Conservation (phyloP, 2,797 vertebrate genomes). For the Onychomys arenicola region DNA sequence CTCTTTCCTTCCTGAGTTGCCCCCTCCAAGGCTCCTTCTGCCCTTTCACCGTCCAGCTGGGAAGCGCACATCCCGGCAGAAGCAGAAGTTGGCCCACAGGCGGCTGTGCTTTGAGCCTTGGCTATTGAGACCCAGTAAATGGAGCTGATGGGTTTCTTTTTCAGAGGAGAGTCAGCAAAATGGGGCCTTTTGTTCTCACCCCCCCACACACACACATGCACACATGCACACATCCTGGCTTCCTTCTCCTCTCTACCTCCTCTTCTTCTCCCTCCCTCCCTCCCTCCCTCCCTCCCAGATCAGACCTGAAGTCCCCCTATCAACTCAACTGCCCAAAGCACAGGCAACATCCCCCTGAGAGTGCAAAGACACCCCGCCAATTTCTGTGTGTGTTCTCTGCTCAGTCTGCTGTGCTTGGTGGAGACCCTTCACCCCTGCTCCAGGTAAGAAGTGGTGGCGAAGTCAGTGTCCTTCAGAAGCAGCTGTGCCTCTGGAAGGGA, state of each 20-base stretch:
- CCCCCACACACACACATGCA: constrained; percentile 16
- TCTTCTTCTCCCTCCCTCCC: constrained; percentile 65
- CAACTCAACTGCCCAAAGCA: not conserved
- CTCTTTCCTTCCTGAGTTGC: constrained; percentile 78
- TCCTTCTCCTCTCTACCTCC: constrained; percentile 71
- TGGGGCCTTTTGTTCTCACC: constrained; percentile 86
- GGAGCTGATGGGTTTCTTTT: constrained; percentile 88
- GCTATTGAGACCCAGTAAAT: constrained; percentile 90
- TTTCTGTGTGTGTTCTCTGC: not conserved
- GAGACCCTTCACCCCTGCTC: not conserved
- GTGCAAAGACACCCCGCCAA: not conserved
- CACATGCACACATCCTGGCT: constrained; percentile 46
- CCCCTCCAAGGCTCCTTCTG: constrained; percentile 78
- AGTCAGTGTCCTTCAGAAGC: not conserved
- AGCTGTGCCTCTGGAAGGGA: not conserved
- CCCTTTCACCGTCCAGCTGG: constrained; percentile 85
- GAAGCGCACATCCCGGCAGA: constrained; percentile 89
- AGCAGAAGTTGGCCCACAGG: constrained; percentile 83
- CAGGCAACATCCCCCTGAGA: not conserved
- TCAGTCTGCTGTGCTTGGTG: accelerated
- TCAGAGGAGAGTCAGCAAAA: constrained; percentile 86
- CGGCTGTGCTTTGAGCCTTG: constrained; percentile 80
- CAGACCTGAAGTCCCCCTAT: not conserved
- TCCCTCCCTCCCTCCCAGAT: constrained; percentile 58
- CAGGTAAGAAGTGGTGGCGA: not conserved